These are phyloP conservation scores for Anthrax anthrax DNA, from an alignment of 2,888 invertebrate genomes.

Conservation along the genomic window DNA sequence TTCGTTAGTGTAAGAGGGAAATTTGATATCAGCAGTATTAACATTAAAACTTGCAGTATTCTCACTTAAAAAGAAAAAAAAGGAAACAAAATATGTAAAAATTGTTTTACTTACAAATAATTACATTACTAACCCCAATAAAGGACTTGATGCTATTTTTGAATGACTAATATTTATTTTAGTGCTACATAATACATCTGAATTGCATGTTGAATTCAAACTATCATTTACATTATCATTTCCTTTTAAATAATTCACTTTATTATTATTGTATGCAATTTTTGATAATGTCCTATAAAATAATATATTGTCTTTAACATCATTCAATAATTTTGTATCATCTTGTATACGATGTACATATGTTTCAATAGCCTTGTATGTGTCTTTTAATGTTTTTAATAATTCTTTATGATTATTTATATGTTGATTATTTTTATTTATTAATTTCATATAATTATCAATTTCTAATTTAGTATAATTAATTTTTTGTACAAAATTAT, in stretches of 20 bases:
- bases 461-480: slow-evolving; percentile 25
- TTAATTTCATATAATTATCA: slow-evolving; percentile 20
- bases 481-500: too few relatives aligned
- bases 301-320: slow-evolving; percentile 31
- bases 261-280: slow-evolving; percentile 22
- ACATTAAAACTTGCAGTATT: slow-evolving; percentile 7
- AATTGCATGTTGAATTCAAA: slow-evolving; percentile 9
- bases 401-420: slow-evolving; percentile 26
- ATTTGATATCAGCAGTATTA: slow-evolving; percentile 1
- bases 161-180: slow-evolving; percentile 27
- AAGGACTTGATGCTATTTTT: slow-evolving; percentile 7
- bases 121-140: not conserved
- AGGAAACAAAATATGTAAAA: not conserved
- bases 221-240: slow-evolving; percentile 12
- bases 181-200: slow-evolving; percentile 28
- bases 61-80: slow-evolving; percentile 2
- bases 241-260: too few relatives aligned
- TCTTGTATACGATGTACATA: slow-evolving; percentile 27
- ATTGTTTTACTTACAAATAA: not conserved
- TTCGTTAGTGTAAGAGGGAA: slow-evolving; percentile 24
- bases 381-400: slow-evolving; percentile 24
- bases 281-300: slow-evolving; percentile 26
- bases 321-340: slow-evolving; percentile 25
- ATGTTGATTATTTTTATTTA: slow-evolving; percentile 18
- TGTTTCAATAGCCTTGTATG: slow-evolving; percentile 23